Percentiles rank a stretch among this genome's conserved stretches.
phyloP scores from a whole-genome alignment of 2,888 invertebrate genomes.

The Gandaritis pyraliata region DNA sequence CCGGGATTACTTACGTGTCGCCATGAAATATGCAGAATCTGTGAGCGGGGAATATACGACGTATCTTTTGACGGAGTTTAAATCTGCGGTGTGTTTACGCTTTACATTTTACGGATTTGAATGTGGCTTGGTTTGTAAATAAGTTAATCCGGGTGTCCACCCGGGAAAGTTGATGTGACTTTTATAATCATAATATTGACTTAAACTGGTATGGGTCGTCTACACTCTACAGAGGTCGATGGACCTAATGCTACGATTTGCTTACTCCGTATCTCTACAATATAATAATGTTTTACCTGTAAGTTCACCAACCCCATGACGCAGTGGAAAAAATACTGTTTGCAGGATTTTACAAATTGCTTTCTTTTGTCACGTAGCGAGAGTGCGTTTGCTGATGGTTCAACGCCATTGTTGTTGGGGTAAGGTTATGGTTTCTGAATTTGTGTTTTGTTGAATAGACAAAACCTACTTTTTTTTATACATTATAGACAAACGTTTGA shows the following conservation, averaged over 20 bases:
- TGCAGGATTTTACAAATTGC: constrained; percentile 59
- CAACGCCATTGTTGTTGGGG: constrained; percentile 47
- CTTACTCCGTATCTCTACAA: background rate
- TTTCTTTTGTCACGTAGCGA: constrained; percentile 63
- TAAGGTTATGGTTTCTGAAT: constrained; percentile 31
- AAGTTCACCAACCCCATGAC: constrained; percentile 59
- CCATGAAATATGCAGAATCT: constrained; percentile 49
- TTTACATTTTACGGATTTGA: constrained; percentile 35
- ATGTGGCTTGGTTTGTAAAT: constrained; percentile 6
- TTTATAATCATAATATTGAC: background rate
- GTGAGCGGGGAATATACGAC: constrained; percentile 52
- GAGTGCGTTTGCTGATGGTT: constrained; percentile 47
- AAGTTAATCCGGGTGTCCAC: constrained; percentile 2
- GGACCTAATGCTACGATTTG: constrained; percentile 2
- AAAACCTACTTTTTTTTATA: no score
- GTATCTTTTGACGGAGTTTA: constrained; percentile 48
- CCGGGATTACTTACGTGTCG: constrained; percentile 49
- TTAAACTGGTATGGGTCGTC: background rate
- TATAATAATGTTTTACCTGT: constrained; percentile 28
- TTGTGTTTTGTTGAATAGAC: background rate
- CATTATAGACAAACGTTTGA: no score
- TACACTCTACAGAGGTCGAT: no score
- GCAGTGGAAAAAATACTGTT: constrained; percentile 49
- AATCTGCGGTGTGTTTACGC: constrained; percentile 45
- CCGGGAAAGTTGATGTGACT: background rate